These are phyloP conservation scores for Aurelia aurita DNA, from an alignment of 30 jellyfish, hydroid and myxozoan species.

Conservation along the genomic window DNA sequence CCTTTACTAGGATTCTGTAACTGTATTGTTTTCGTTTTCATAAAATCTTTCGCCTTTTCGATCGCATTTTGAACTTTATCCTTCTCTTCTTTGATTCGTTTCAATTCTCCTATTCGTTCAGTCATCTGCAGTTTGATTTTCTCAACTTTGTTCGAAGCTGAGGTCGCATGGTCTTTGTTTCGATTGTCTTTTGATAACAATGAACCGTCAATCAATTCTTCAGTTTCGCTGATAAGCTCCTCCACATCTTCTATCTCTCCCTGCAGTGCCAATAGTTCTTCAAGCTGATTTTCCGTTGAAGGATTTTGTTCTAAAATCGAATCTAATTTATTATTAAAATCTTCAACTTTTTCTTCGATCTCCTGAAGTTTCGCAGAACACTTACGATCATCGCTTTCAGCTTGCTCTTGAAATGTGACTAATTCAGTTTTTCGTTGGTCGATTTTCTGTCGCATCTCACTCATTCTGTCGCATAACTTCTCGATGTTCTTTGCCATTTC, in stretches of 20 bases:
- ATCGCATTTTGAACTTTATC: background rate
- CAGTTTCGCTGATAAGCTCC: slow-evolving; percentile 2
- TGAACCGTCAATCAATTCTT: slow-evolving; percentile 16
- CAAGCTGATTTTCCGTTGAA: slow-evolving; percentile 8
- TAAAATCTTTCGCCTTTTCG: slow-evolving; percentile 18
- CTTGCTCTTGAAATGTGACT: background rate
- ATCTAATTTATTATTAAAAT: slow-evolving; percentile 2
- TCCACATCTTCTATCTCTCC: slow-evolving; percentile 28
- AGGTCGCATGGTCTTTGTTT: slow-evolving; percentile 32
- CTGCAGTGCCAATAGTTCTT: background rate
- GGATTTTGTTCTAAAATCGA: background rate
- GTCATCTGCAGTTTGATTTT: background rate
- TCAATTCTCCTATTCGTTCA: background rate
- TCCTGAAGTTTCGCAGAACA: slow-evolving; percentile 16
- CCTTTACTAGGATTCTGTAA: background rate
- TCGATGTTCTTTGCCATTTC: slow-evolving; percentile 6
- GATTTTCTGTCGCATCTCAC: slow-evolving; percentile 38
- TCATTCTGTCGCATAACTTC: slow-evolving; percentile 27
- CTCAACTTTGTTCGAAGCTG: slow-evolving; percentile 4
- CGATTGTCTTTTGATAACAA: background rate
- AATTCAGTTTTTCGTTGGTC: slow-evolving; percentile 33
- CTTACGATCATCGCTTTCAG: background rate
- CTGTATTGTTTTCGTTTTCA: slow-evolving; percentile 19
- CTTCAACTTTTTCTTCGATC: background rate
- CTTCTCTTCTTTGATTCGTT: background rate